A percentile compares a stretch with the other conserved stretches of the same genome.
These are phyloP conservation scores for Andrena haemorrhoa DNA, from an alignment of 2,888 invertebrate genomes.

Conservation along the genomic window DNA sequence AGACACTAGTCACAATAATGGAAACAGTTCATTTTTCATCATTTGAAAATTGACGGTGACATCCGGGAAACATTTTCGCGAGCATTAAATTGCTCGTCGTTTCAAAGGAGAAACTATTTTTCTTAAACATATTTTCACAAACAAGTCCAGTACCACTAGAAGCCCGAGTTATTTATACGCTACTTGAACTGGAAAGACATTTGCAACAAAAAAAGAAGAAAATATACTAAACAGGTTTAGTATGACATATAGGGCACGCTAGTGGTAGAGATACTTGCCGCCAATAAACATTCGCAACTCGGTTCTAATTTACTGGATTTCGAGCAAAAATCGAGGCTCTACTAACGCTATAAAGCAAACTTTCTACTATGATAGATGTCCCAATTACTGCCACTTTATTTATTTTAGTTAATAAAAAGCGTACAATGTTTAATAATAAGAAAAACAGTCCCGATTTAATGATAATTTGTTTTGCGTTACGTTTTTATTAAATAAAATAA, in stretches of 20 bases:
- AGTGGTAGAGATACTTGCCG: not conserved
- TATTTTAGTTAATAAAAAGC: too few species aligned
- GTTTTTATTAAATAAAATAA: too few species aligned
- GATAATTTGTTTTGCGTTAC: too few species aligned
- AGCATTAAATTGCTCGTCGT: not conserved
- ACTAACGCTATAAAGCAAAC: too few species aligned
- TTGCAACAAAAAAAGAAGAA: conserved; percentile 5
- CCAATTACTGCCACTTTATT: too few species aligned
- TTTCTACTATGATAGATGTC: too few species aligned
- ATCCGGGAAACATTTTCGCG: not conserved
- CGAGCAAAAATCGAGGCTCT: too few species aligned
- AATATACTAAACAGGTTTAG: conserved; percentile 1
- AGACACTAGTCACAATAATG: not conserved
- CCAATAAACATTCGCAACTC: not conserved
- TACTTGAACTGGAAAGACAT: not conserved
- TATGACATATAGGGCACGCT: not conserved
- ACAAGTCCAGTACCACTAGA: not conserved
- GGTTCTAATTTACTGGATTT: not conserved
- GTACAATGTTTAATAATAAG: too few species aligned
- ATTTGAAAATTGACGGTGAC: too few species aligned
- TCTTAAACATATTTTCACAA: not conserved
- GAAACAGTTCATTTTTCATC: not conserved
- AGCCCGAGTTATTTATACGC: not conserved
- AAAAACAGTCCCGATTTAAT: too few species aligned
- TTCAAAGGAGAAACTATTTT: not conserved